Percentiles rank a stretch among this genome's conserved stretches.
phyloP scores from a whole-genome alignment of 2,888 invertebrate species.

The Cantharis lateralis region DNA sequence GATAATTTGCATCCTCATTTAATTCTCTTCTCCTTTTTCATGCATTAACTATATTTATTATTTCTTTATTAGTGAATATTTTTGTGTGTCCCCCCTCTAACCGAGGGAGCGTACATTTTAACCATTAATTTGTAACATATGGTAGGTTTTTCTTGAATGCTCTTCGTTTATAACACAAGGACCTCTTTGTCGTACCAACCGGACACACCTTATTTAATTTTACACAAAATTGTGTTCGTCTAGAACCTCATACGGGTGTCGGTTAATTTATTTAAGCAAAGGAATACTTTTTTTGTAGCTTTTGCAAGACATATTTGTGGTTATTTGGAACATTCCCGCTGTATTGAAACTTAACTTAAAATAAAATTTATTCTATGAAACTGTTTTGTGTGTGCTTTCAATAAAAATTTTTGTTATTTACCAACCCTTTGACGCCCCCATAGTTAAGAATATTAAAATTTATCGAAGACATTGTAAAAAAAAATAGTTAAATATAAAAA shows the following conservation, averaged over 20 bases:
- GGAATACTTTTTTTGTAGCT: conserved; percentile 11
- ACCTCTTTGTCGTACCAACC: neutral
- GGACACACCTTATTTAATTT: neutral
- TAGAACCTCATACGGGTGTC: conserved; percentile 6
- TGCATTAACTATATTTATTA: conserved; percentile 21
- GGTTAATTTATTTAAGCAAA: conserved; percentile 20
- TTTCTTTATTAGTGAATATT: conserved; percentile 18
- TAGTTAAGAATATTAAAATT: conserved; percentile 9
- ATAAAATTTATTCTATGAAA: conserved; percentile 52
- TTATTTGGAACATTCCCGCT: conserved; percentile 54
- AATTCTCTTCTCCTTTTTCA: neutral
- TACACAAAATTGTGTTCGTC: neutral
- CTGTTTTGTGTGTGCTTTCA: conserved; percentile 45
- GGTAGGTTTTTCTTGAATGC: conserved; percentile 44
- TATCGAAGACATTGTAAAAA: conserved; percentile 19
- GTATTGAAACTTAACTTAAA: conserved; percentile 47
- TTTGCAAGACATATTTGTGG: conserved; percentile 32
- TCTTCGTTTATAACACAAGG: conserved; percentile 38
- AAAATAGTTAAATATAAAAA: conserved; percentile 36
- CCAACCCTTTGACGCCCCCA: conserved; percentile 7
- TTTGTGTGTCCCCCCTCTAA: neutral
- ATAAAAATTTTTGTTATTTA: conserved; percentile 26
- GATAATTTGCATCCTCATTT: conserved; percentile 23
- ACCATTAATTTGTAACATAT: conserved; percentile 51
- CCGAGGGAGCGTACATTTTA: neutral